Base-by-base conservation (phyloP, 1,140 invertebrate species). In the Saccostrea glomerata region DNA sequence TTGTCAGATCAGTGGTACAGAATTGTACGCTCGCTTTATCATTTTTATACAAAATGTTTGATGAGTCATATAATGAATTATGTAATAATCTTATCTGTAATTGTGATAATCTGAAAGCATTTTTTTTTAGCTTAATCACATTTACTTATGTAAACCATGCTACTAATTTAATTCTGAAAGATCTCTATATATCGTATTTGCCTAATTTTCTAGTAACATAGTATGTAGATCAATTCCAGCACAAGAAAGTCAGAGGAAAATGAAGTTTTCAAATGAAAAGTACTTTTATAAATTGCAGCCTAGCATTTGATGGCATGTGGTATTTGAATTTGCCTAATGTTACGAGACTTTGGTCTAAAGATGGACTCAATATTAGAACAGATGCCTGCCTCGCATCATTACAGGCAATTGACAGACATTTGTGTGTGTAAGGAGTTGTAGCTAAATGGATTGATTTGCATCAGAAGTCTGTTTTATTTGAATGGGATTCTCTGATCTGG, bases 11-110 rank as follows among this genome's bases (percentile, higher is more conserved):
- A 77, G 30, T 77, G 70, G 13, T 15, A 17, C 70, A 36, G 70
- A 30, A 25, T 77, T 77, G 70, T 77, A 36, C 25, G 25, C 70
- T 25, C 25, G 12, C 23, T 63, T 17, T 12, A 30, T 23, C 23
- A 23, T 73, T n/a, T 36, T 36, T 77, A 30, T 36, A 77, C 70
- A 77, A 30, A 77, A 36, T 77, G 30, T 17, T 30, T 77, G 70
- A 77, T 77, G 70, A 77, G 70, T 77, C 70, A 77, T 77, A 77
- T 77, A 15, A 77, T 77, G 30, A 77, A 77, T 77, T 77, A 77
- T 77, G 70, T 77, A 77, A 77, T 77, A 77, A 30, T 77, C 70
- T 77, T 36, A n/a, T 30, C 25, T 36, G 15, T 77, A 77, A 77
- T 77, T 77, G 12, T 77, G 60, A 77, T 36, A 77, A 77, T 77